Percentiles rank a stretch among this genome's conserved stretches.
Conservation (phyloP, 1,140 invertebrate genomes). For the Acyrthosiphon pisum region DNA sequence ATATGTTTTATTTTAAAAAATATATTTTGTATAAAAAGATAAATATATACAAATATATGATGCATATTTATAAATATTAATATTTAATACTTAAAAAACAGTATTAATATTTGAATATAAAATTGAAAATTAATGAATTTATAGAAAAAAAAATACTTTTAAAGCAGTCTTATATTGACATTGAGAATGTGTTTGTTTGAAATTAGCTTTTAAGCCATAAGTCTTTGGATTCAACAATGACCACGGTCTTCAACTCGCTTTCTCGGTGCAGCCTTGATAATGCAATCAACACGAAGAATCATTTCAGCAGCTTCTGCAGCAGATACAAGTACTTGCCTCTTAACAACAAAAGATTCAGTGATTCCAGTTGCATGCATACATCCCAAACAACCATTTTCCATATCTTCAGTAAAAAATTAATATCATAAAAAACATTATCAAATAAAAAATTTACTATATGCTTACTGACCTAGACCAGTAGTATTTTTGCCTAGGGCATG, state of each 20-base stretch:
- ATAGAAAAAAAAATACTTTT: too few relatives aligned
- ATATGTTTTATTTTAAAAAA: too few relatives aligned
- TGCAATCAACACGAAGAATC: constrained; percentile 98
- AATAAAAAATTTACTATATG: constrained; percentile 14
- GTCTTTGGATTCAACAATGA: constrained; percentile 72
- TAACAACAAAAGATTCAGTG: constrained; percentile 96
- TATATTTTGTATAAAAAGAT: too few relatives aligned
- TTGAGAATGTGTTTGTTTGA: too few relatives aligned
- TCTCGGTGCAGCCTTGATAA: constrained; percentile 93
- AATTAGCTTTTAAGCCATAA: too few relatives aligned
- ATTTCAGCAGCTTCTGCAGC: constrained; percentile 98
- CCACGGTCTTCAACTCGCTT: constrained; percentile 86
- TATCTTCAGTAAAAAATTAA: constrained; percentile 70
- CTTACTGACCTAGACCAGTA: constrained; percentile 77
- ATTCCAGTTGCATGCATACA: constrained; percentile 91
- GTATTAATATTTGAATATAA: too few relatives aligned
- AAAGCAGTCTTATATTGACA: too few relatives aligned
- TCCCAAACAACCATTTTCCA: constrained; percentile 82
- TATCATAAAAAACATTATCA: neutral
- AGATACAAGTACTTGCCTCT: constrained; percentile 91
- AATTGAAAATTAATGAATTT: too few relatives aligned
- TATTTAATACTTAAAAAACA: too few relatives aligned
- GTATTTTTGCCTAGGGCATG: constrained; percentile 82
- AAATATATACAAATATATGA: too few relatives aligned
- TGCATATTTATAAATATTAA: too few relatives aligned